Evolutionary conservation across 2,888 invertebrate genomes (phyloP), one percentile per base, ranked within the genome.

Genomic region (Ptychoptera albimana): DNA sequence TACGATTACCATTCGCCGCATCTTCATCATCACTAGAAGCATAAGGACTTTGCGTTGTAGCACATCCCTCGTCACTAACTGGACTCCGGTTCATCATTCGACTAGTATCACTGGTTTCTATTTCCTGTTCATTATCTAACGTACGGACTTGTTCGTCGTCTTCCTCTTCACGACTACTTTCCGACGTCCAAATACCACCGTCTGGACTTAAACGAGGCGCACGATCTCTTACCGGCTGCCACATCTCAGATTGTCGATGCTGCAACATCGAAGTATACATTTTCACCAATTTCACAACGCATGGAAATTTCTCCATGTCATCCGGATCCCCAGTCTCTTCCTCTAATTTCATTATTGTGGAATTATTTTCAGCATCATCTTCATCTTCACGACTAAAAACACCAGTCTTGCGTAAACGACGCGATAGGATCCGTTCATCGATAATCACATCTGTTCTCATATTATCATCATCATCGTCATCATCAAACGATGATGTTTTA

Each of bases 1-100:
- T 29, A 29, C 11, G 12, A 34, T 41, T 34, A 11, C 11, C 15
- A 41, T 32, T 15, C 2, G 13, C 30, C 44, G 55, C 54, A 12
- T 53, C 54, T 43, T 60, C 60, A 11, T 52, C 51, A 8, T 46
- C 45, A 16, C 52, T 52, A 5, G 65, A 63, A 31, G 61, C 61
- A 47, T 59, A 64, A 2, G 62, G 61, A 48, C 60, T 62, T 12
- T 58, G 49, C 2, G 60, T 60, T 32, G 58, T 50, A 42, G 54
- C 59, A 49, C 61, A 64, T 31, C 64, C 64, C 48, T 64, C 65
- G 45, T 64, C 65, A 7, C 61, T 62, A 7, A 58, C 42, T 10
- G 57, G 57, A 49, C 57, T 57, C 13, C 56, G 51, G 32, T 55
- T 57, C 8, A 42, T 50, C 7, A 9, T n/a, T n/a, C 14, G 10